Evolutionary conservation across 2,888 invertebrate species (phyloP).

Genomic region (Nasonovia ribisnigri): DNA sequence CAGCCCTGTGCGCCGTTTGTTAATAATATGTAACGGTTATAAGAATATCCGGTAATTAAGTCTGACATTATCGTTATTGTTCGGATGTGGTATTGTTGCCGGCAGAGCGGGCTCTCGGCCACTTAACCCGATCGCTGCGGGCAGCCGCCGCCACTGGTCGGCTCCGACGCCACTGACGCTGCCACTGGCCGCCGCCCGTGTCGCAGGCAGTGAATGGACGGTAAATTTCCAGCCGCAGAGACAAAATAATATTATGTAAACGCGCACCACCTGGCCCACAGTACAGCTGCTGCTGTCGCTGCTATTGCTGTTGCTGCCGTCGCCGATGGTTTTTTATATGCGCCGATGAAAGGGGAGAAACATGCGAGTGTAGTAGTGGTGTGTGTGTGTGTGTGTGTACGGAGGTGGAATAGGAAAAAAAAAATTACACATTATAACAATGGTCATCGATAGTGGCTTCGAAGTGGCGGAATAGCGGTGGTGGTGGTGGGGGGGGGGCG

Average conservation of each 20-base stretch:
- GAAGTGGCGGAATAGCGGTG: background rate
- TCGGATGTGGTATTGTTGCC: conserved; percentile 32
- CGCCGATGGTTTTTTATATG: conserved; percentile 13
- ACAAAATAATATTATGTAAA: conserved; percentile 60
- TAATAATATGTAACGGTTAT: conserved; percentile 50
- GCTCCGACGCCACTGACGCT: background rate
- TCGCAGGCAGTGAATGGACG: conserved; percentile 14
- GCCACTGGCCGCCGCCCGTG: background rate
- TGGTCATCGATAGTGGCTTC: conserved; percentile 39
- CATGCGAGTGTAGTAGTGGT: background rate
- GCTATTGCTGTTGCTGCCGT: conserved; percentile 24
- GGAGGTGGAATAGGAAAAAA: background rate
- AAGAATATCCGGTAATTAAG: conserved; percentile 60
- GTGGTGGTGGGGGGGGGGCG: background rate
- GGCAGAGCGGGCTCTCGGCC: conserved; percentile 40
- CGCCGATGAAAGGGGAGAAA: conserved; percentile 24
- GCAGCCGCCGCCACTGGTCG: conserved; percentile 35
- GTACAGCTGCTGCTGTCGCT: conserved; percentile 47
- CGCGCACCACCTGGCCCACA: conserved; percentile 57
- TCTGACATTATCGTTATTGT: conserved; percentile 43
- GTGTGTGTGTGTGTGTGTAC: background rate
- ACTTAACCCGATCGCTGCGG: conserved; percentile 58
- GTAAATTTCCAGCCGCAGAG: conserved; percentile 55
- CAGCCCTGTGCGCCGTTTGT: background rate
- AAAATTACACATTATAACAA: conserved; percentile 52